Evolutionary conservation across 2,113 vertebrate genomes (phyloP), one percentile per base, ranked within the genome.

Genomic region (Brachirus orientalis): DNA sequence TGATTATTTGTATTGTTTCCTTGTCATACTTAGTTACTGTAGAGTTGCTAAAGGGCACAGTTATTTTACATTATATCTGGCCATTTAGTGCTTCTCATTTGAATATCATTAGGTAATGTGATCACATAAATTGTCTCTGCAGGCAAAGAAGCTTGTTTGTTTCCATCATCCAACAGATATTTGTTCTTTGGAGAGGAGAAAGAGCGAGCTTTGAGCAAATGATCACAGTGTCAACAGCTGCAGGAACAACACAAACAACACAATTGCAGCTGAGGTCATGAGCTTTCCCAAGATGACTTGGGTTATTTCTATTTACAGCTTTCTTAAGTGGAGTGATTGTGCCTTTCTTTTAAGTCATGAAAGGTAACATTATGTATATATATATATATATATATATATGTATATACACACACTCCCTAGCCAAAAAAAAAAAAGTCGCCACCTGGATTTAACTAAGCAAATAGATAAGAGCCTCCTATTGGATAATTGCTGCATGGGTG

Each of bases 81-180:
- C 11, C 53, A 58, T 74, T 38, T 10, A 17, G 10, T 57, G 35
- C 22, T 33, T 50, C 37, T 58, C 41, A 52, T 67, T 57, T 56
- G 38, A 80, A 67, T 63, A 72, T 7, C 12, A 72, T 63, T 58
- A 65, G 16, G 20, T 47, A 41, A 51, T 45, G 50, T 45, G 36
- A 36, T 8, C 8, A 53, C 51, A 55, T 37, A 56, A 40, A 64
- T 78, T 10, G 72, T 55, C 36, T 52, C 63, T 16, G 47, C 40
- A 40, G 66, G 47, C 62, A 1, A 10, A 59, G 57, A 55, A 51
- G 62, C 40, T n/a, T 61, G 64, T 82, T 63, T 52, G 44, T 55
- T 69, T 48, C 12, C 35, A 61, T 79, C 48, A 19, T 51, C 20
- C 45, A 38, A 7, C 65, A 37, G 18, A 17, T 36, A 18, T 61